These are phyloP conservation scores for Tanytarsus gracilentus DNA, from an alignment of 2,888 invertebrate species.

Conservation along the genomic window DNA sequence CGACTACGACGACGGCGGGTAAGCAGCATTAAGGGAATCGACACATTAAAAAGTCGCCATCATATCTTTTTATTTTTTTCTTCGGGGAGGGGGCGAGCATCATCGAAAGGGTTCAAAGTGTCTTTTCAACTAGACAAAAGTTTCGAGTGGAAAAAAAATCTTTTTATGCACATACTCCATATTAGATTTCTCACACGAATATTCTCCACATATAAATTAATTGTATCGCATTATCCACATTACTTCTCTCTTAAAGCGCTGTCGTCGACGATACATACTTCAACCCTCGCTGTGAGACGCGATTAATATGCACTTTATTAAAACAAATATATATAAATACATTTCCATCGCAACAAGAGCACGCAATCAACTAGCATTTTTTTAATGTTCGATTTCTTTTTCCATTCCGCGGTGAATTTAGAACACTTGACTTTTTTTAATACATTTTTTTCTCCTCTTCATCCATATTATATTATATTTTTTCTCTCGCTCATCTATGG, in stretches of 20 bases:
- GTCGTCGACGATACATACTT: too few species aligned
- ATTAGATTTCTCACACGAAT: too few species aligned
- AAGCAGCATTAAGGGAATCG: conserved; percentile 25
- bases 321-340: conserved; percentile 26
- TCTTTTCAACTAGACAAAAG: too few species aligned
- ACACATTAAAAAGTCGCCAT: conserved; percentile 7
- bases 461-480: conserved; percentile 6
- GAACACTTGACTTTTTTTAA: conserved; percentile 26
- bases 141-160: too few species aligned
- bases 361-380: conserved; percentile 26
- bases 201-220: too few species aligned
- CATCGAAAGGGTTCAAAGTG: too few species aligned
- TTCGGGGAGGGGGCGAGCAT: too few species aligned
- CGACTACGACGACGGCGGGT: conserved; percentile 4
- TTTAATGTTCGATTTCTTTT: conserved; percentile 18
- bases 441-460: neutral
- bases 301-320: conserved; percentile 29
- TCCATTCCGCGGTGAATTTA: conserved; percentile 9
- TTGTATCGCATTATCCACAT: too few species aligned
- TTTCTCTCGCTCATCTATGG: neutral
- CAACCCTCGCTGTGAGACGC: conserved; percentile 5
- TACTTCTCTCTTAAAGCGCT: too few species aligned
- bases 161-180: too few species aligned
- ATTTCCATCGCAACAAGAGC: conserved; percentile 28
- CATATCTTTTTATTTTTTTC: too few species aligned